Conservation (phyloP, 2,113 vertebrate species). For the Lipophrys pholis region DNA sequence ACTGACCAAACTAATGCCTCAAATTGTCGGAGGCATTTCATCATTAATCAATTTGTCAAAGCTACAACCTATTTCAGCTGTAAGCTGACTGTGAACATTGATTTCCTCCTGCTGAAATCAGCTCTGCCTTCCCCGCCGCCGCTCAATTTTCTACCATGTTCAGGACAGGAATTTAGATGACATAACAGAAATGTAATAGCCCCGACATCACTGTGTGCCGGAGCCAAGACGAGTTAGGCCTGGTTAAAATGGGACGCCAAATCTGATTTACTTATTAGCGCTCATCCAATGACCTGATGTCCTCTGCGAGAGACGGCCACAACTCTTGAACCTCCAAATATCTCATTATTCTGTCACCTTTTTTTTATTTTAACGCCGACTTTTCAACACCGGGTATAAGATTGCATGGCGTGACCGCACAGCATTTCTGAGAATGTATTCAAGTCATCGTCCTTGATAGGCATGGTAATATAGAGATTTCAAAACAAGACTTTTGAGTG, state of each 20-base stretch:
- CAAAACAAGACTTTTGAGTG: too few species aligned
- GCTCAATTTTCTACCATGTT: slow-evolving; percentile 48
- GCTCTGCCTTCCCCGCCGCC: slow-evolving; percentile 29
- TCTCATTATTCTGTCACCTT: background rate
- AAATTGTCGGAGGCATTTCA: slow-evolving; percentile 36
- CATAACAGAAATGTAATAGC: slow-evolving; percentile 60
- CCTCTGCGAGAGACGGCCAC: slow-evolving; percentile 23
- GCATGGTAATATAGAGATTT: too few species aligned
- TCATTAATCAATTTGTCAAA: slow-evolving; percentile 60
- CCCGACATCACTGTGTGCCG: slow-evolving; percentile 3
- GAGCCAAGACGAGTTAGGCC: slow-evolving; percentile 46
- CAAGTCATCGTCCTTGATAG: too few species aligned
- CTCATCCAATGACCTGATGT: slow-evolving; percentile 45
- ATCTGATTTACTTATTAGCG: slow-evolving; percentile 66
- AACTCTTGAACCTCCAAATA: background rate
- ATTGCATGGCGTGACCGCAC: slow-evolving; percentile 9
- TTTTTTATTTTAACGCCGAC: slow-evolving; percentile 11
- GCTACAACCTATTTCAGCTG: slow-evolving; percentile 53
- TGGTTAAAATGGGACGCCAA: slow-evolving; percentile 56
- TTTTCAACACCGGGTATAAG: slow-evolving; percentile 37
- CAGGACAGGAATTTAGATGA: slow-evolving; percentile 50
- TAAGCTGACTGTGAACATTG: slow-evolving; percentile 54
- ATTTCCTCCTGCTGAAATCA: slow-evolving; percentile 65
- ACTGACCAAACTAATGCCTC: slow-evolving; percentile 12
- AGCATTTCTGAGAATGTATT: background rate